phyloP scores from a whole-genome alignment of 2,797 vertebrate species.

The Sebastiscus tertius region DNA sequence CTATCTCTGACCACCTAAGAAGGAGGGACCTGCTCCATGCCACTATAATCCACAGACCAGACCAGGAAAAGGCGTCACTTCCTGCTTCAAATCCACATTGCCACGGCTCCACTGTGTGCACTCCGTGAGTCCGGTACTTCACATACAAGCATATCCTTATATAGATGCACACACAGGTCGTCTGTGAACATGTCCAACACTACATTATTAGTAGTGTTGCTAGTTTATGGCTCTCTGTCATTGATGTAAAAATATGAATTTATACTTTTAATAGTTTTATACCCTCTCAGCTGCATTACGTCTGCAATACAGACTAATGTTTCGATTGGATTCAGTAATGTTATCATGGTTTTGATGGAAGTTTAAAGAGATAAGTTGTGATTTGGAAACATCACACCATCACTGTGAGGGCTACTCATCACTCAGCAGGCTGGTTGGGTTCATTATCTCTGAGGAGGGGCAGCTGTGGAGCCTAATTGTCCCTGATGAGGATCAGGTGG shows the following conservation, averaged over 20 bases:
- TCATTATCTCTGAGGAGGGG: background rate
- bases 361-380: background rate
- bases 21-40: constrained; percentile 84
- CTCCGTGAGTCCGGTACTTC: constrained; percentile 78
- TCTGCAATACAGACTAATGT: background rate
- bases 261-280: background rate
- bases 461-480: background rate
- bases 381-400: background rate
- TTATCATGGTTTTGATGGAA: background rate
- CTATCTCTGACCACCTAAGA: constrained; percentile 67
- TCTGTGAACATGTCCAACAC: background rate
- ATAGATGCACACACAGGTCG: background rate
- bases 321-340: background rate
- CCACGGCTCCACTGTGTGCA: constrained; percentile 75
- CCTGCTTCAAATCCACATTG: constrained; percentile 85
- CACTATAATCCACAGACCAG: constrained; percentile 76
- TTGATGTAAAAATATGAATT: background rate
- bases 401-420: background rate
- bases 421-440: background rate
- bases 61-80: constrained; percentile 72
- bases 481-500: background rate
- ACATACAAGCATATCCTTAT: background rate
- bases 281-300: background rate
- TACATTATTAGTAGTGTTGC: background rate
- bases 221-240: background rate